phyloP scores from a whole-genome alignment of 1,140 invertebrate genomes.

The Leptopilina boulardi region DNA sequence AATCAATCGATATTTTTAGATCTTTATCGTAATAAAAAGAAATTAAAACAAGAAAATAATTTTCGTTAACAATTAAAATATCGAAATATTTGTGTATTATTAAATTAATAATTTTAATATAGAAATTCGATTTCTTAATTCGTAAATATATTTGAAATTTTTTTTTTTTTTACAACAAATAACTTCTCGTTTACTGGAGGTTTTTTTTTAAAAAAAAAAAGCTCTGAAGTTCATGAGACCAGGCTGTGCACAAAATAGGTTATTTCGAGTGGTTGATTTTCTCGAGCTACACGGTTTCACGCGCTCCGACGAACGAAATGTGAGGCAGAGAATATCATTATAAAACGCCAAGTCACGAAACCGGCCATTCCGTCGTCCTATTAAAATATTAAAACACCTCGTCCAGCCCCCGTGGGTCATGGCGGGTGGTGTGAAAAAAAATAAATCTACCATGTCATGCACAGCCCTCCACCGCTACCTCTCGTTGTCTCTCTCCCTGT shows the following conservation, averaged over 20 bases:
- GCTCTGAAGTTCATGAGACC: conserved; percentile 44
- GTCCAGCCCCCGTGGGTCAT: conserved; percentile 64
- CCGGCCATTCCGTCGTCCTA: conserved; percentile 67
- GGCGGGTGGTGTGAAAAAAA: conserved; percentile 73
- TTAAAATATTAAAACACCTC: conserved; percentile 77
- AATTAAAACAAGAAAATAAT: conserved; percentile 52
- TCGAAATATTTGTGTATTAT: no score
- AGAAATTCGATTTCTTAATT: no score
- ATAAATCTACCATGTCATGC: conserved; percentile 76
- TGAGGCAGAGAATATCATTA: conserved; percentile 75
- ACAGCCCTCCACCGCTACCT: conserved; percentile 64
- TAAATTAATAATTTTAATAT: no score
- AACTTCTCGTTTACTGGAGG: background rate
- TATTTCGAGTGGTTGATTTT: conserved; percentile 71
- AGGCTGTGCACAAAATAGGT: conserved; percentile 61
- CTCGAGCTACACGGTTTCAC: conserved; percentile 63
- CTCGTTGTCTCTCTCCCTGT: conserved; percentile 68
- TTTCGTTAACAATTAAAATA: conserved; percentile 38
- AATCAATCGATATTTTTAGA: conserved; percentile 10
- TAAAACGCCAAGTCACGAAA: conserved; percentile 75
- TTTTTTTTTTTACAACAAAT: background rate
- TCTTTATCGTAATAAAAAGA: conserved; percentile 45
- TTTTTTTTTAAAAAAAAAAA: no score
- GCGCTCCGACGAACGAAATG: conserved; percentile 68
- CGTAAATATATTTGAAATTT: background rate